phyloP scores from a whole-genome alignment of 2,113 vertebrate species.

The Pachycephala philippinensis region DNA sequence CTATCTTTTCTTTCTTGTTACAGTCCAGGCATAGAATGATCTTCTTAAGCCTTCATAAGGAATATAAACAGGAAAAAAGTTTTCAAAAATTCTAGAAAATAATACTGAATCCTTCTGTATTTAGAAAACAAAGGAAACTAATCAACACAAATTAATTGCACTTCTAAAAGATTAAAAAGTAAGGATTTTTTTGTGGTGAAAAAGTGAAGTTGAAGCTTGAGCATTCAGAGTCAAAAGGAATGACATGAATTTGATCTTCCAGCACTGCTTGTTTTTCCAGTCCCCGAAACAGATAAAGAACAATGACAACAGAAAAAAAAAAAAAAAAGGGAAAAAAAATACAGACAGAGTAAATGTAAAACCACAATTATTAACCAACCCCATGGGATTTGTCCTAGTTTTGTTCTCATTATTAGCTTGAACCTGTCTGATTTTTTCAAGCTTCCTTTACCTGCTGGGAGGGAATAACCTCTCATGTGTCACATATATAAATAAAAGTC shows the following conservation, averaged over 20 bases:
- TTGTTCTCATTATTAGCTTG: background rate
- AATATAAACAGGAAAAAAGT: background rate
- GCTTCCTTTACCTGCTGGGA: background rate
- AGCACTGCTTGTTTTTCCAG: background rate
- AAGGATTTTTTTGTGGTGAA: background rate
- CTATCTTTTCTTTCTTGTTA: background rate
- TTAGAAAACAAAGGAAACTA: background rate
- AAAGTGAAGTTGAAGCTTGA: background rate
- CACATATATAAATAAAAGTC: background rate
- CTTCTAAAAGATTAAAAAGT: background rate
- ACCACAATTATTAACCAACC: background rate
- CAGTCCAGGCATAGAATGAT: background rate
- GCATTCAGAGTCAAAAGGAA: background rate
- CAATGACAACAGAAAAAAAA: background rate
- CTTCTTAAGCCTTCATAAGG: background rate
- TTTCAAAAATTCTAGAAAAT: background rate
- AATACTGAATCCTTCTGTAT: background rate
- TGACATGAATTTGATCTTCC: background rate
- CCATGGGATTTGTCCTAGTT: background rate
- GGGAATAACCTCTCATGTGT: background rate
- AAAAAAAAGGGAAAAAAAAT: accelerated
- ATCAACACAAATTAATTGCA: background rate
- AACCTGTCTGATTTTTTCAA: background rate
- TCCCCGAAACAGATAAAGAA: background rate
- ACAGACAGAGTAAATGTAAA: background rate